Base-by-base conservation (phyloP, 2,797 vertebrate species). In the Benthosema pterotum region DNA sequence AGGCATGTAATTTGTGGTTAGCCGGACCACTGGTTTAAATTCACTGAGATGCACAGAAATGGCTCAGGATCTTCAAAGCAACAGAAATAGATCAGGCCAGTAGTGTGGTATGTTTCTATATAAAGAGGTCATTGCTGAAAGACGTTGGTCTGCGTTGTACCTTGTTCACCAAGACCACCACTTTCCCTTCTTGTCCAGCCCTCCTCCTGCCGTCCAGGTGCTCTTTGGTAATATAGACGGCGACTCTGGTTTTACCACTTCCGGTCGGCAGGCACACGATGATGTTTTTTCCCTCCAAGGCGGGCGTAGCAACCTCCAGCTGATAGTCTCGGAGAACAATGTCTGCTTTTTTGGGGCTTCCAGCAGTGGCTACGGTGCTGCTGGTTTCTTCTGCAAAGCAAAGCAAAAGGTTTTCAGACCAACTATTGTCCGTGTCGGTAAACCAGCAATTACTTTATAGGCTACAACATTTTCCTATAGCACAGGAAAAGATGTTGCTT, bases 261-360 rank as follows among this genome's bases (percentile, higher is more conserved):
- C 97, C 98, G 48, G 98, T 99, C 1, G 97, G 97, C 59, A 99
- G 95, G 89, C 97, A 99, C 78, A 99, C 86, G 62, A 98, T 95
- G 84, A 97, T 90, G 87, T 99, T 99, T 83, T 96, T 91, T 49
- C 96, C 96, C 72, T 96, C 92, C 79, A 99, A 73, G 53, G 96
- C 96, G 63, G 94, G 96, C 25, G 67, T 82, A 48, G 97, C 96
- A 3, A 98, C 96, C 60, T 97, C 95, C 91, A 89, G 91, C 88
- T 99, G 98, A 89, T 99, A 99, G 83, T 95, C 90, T 67, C 96
- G 89, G 58, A 99, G 94, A 62, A 65, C 75, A 66, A 98, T 91
- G 19, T 93, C 87, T 57, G 78, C 81, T 43, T 90, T 85, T 56
- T 88, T 82, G 50, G 72, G 43, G 60, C 51, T 86, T 71, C 60